Percentiles rank a stretch among this genome's conserved stretches.
phyloP scores from a whole-genome alignment of 2,888 invertebrate genomes.

The Lordiphosa fenestrarum region DNA sequence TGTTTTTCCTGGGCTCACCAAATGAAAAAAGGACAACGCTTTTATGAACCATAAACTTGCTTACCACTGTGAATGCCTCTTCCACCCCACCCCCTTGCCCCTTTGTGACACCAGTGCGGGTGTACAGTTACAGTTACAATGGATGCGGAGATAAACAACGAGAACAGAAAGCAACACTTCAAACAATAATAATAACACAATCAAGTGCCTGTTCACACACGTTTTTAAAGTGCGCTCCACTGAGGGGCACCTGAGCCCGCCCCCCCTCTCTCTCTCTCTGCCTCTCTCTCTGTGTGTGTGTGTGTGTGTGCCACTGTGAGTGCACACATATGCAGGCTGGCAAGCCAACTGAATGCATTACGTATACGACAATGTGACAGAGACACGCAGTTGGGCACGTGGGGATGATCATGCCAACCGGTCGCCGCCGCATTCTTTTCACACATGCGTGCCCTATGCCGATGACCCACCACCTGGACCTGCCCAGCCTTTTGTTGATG shows the following conservation, averaged over 20 bases:
- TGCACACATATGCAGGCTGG: conserved; percentile 49
- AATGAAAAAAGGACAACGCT: too few relatives aligned
- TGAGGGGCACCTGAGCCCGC: conserved; percentile 2
- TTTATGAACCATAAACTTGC: too few relatives aligned
- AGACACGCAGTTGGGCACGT: conserved; percentile 19
- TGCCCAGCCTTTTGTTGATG: conserved; percentile 41
- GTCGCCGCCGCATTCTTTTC: conserved; percentile 47
- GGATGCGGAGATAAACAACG: conserved; percentile 68
- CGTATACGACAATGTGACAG: conserved; percentile 53
- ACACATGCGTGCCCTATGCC: conserved; percentile 59
- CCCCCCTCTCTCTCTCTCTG: not conserved
- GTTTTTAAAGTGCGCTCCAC: conserved; percentile 47
- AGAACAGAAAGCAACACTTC: conserved; percentile 66
- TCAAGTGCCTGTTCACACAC: conserved; percentile 73
- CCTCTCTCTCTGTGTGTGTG: conserved; percentile 9
- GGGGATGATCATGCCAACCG: conserved; percentile 8
- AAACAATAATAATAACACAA: conserved; percentile 74
- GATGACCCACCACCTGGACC: conserved; percentile 25
- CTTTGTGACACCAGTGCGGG: not conserved
- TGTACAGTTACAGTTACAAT: conserved; percentile 57
- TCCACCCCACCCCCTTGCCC: not conserved
- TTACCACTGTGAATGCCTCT: too few relatives aligned
- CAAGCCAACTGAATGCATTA: conserved; percentile 51
- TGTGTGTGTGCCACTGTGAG: conserved; percentile 30
- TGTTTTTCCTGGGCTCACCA: too few relatives aligned